Percentiles rank a stretch among this genome's conserved stretches.
Evolutionary conservation across 1,140 invertebrate species (phyloP).

Genomic region (Drosophila burlai): DNA sequence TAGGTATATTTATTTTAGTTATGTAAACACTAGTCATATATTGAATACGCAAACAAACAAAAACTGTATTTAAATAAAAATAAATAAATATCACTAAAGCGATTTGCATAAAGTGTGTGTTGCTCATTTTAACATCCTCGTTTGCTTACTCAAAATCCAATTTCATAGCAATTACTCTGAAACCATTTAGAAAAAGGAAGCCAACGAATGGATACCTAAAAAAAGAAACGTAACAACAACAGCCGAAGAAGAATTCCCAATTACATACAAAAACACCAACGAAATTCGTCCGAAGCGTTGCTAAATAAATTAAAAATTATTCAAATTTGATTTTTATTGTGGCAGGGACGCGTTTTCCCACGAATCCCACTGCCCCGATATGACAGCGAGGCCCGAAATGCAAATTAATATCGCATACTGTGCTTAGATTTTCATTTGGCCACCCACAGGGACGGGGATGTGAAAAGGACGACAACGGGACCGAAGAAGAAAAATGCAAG

Average conservation of each 20-base stretch:
- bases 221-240: constrained; percentile 24
- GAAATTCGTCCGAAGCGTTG: constrained; percentile 23
- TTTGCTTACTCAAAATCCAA: constrained; percentile 25
- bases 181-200: constrained; percentile 40
- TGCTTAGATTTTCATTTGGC: constrained; percentile 65
- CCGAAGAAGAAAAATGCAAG: constrained; percentile 40
- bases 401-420: constrained; percentile 80
- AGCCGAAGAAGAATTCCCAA: constrained; percentile 21
- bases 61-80: constrained; percentile 35
- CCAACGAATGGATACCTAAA: constrained; percentile 21
- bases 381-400: constrained; percentile 60
- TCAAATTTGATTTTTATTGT: constrained; percentile 81
- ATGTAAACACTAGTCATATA: constrained; percentile 29
- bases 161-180: constrained; percentile 61
- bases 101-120: constrained; percentile 18
- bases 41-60: constrained; percentile 28
- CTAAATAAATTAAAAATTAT: constrained; percentile 83
- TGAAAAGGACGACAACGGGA: constrained; percentile 22
- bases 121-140: background rate
- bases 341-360: constrained; percentile 12
- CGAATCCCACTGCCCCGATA: background rate
- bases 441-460: constrained; percentile 8
- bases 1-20: constrained; percentile 34
- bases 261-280: constrained; percentile 24
- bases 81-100: constrained; percentile 51